Evolutionary conservation across 2,113 vertebrate species (phyloP).

Genomic region (Scopus umbretta): DNA sequence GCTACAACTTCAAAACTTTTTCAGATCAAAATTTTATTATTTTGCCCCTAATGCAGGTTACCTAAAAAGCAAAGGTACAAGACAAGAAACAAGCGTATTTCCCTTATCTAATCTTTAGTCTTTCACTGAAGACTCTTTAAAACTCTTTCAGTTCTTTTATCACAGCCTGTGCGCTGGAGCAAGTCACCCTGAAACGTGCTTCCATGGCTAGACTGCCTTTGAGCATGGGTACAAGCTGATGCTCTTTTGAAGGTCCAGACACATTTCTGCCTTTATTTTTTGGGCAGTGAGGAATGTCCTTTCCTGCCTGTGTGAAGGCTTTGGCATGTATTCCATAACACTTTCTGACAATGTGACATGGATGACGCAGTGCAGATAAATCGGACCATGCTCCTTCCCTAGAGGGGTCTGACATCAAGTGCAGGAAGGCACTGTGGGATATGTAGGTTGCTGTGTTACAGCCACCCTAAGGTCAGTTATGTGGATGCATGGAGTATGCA

Average conservation of each 20-base stretch:
- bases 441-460: background rate
- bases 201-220: background rate
- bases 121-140: background rate
- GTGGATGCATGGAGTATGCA: background rate
- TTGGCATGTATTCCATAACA: background rate
- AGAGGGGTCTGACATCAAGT: background rate
- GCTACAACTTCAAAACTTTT: background rate
- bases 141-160: background rate
- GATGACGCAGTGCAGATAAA: background rate
- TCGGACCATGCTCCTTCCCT: background rate
- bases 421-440: background rate
- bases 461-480: background rate
- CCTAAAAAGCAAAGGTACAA: background rate
- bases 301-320: background rate
- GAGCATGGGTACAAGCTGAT: background rate
- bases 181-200: background rate
- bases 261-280: background rate
- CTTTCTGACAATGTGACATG: slow-evolving; percentile 1
- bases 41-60: background rate
- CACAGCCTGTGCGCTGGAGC: background rate
- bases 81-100: background rate
- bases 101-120: background rate
- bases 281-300: background rate
- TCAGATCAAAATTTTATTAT: background rate
- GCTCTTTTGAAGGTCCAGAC: background rate